Evolutionary conservation across 2,113 vertebrate genomes (phyloP).

Genomic region (Mustelus asterias): DNA sequence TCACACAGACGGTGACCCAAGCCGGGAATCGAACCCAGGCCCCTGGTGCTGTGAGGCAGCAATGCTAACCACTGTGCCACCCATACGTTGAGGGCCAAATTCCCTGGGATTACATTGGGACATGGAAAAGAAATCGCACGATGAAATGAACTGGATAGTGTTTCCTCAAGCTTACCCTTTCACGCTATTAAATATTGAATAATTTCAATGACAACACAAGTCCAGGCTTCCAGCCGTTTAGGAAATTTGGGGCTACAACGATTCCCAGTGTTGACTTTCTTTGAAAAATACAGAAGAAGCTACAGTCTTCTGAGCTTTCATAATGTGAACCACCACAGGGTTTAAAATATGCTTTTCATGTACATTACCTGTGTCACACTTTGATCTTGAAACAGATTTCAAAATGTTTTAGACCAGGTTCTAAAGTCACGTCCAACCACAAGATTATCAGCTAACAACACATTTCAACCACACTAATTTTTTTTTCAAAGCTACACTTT

Average conservation of each 20-base stretch:
- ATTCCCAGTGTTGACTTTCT: not conserved
- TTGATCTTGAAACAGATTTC: conserved; percentile 27
- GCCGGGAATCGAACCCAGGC: no score
- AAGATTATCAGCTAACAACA: conserved; percentile 1
- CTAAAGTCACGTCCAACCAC: not conserved
- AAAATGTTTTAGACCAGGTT: conserved; percentile 12
- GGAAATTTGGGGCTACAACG: not conserved
- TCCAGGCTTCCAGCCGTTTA: not conserved
- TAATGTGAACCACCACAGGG: conserved; percentile 9
- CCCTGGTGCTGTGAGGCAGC: no score
- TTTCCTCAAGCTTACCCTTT: conserved; percentile 6
- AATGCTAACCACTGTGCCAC: no score
- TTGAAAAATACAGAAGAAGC: not conserved
- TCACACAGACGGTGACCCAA: no score
- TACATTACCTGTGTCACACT: not conserved
- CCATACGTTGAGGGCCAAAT: not conserved
- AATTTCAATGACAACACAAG: not conserved
- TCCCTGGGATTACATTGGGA: not conserved
- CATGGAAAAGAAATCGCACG: not conserved
- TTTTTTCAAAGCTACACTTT: not conserved
- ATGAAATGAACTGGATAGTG: conserved; percentile 3
- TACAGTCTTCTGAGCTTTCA: not conserved
- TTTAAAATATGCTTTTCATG: conserved; percentile 29
- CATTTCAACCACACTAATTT: conserved; percentile 13
- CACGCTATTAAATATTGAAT: not conserved